These are phyloP conservation scores for Pogonognathellus flavescens DNA, from an alignment of 1,140 invertebrate genomes.

Conservation along the genomic window DNA sequence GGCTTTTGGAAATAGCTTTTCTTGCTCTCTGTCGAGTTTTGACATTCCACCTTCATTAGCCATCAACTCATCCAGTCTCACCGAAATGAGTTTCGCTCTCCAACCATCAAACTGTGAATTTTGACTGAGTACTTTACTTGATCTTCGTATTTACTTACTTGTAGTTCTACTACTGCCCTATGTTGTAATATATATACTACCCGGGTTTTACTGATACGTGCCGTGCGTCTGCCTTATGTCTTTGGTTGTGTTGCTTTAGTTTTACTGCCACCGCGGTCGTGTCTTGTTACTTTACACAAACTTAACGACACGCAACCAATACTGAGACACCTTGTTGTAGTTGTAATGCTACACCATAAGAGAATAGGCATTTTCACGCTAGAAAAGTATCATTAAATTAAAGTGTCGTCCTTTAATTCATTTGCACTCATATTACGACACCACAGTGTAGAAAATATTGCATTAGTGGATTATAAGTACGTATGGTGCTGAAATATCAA, in stretches of 20 bases:
- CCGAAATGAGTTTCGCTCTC: slow-evolving; percentile 25
- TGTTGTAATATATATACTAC: no score
- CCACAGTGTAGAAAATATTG: neutral
- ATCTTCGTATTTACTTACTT: neutral
- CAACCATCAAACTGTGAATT: slow-evolving; percentile 50
- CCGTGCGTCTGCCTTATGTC: no score
- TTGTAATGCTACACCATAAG: slow-evolving; percentile 4
- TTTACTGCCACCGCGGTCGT: neutral
- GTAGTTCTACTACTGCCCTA: neutral
- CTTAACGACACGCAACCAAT: slow-evolving; percentile 3
- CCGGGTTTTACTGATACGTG: no score
- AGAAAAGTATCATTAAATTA: slow-evolving; percentile 33
- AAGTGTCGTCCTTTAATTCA: slow-evolving; percentile 26
- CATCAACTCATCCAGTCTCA: slow-evolving; percentile 21
- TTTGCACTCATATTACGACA: neutral
- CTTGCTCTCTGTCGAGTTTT: neutral
- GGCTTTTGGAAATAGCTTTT: neutral
- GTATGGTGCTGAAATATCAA: neutral
- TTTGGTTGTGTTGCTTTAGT: neutral
- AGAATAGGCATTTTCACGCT: slow-evolving; percentile 25
- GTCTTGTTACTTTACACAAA: neutral
- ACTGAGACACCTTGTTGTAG: slow-evolving; percentile 25
- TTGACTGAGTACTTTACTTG: slow-evolving; percentile 21
- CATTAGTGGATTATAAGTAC: neutral
- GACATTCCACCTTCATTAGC: neutral